These are phyloP conservation scores for Itoplectis maculator DNA, from an alignment of 2,888 invertebrate genomes.

Conservation along the genomic window DNA sequence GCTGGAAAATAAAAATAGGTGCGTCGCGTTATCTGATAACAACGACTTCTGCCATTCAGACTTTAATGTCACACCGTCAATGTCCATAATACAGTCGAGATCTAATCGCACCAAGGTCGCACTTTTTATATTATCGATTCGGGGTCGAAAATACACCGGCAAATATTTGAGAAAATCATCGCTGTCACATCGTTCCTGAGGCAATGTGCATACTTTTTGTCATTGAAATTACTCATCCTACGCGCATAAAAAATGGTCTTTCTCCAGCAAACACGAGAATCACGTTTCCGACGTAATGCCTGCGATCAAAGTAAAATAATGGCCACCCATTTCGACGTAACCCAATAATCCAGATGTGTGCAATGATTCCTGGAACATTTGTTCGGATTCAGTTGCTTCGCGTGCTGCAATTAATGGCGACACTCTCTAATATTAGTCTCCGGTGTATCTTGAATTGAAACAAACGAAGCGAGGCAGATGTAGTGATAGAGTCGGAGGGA, in stretches of 20 bases:
- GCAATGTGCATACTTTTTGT: no score
- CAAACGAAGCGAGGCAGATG: conserved; percentile 18
- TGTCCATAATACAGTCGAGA: background rate
- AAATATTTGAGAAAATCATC: conserved; percentile 31
- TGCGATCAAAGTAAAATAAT: no score
- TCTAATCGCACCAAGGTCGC: background rate
- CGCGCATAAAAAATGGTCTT: no score
- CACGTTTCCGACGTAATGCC: no score
- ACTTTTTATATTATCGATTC: conserved; percentile 5
- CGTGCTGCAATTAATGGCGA: background rate
- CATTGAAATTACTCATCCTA: no score
- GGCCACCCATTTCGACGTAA: no score
- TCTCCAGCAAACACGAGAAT: no score
- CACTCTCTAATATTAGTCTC: conserved; percentile 6
- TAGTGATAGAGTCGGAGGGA: conserved; percentile 12
- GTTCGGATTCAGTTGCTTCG: background rate
- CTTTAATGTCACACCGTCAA: no score
- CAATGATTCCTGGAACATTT: no score
- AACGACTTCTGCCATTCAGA: background rate
- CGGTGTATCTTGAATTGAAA: conserved; percentile 9
- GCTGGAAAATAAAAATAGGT: background rate
- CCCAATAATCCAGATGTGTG: background rate
- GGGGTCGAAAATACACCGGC: background rate
- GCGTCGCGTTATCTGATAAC: background rate
- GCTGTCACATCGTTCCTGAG: background rate